A percentile compares a stretch with the other conserved stretches of the same genome.
phyloP scores from a whole-genome alignment of 2,113 vertebrate genomes.

The Elephas maximus region DNA sequence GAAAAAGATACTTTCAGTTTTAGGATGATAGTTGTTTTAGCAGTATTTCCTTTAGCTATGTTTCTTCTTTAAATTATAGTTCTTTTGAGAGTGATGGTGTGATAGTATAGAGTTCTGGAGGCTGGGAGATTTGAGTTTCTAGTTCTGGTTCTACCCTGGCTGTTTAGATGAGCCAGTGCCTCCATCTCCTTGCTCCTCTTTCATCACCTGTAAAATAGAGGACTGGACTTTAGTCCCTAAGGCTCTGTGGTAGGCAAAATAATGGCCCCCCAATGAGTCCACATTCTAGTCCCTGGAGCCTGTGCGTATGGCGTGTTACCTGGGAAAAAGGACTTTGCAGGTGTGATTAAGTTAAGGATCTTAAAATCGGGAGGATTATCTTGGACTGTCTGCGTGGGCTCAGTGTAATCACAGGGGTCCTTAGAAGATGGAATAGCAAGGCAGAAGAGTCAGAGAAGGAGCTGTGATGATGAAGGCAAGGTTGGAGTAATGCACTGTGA shows the following conservation, averaged over 20 bases:
- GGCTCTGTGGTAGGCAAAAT: background rate
- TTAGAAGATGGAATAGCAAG: background rate
- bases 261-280: background rate
- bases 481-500: background rate
- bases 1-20: background rate
- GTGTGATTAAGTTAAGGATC: background rate
- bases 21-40: slow-evolving; percentile 15
- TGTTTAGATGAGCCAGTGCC: background rate
- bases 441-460: background rate
- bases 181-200: background rate
- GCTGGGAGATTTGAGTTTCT: background rate
- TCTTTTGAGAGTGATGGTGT: background rate
- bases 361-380: background rate
- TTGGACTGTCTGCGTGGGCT: background rate
- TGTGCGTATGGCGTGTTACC: background rate
- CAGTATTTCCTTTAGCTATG: background rate
- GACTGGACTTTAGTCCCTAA: background rate
- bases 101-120: background rate
- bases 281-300: background rate
- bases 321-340: background rate
- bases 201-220: background rate
- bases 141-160: background rate
- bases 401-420: background rate
- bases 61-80: background rate
- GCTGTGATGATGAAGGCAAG: background rate